Conservation (phyloP, 2,888 invertebrate genomes). For the Trissolcus brochymenae region DNA sequence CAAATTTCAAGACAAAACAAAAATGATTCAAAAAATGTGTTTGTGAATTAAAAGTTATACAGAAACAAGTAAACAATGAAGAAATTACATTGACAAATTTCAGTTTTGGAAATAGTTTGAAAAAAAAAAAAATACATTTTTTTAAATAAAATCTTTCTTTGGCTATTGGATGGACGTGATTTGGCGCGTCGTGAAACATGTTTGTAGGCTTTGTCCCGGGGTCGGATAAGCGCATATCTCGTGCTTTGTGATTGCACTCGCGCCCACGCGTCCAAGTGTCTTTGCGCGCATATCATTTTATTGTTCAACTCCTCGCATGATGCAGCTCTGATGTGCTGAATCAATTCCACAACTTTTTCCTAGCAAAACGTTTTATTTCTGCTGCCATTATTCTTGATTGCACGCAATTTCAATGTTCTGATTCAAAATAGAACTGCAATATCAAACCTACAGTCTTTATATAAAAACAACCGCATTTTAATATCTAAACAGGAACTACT, state of each 20-base stretch:
- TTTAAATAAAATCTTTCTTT: conserved; percentile 35
- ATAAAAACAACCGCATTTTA: too few relatives aligned
- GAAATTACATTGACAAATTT: background rate
- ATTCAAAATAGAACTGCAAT: too few relatives aligned
- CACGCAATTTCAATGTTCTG: too few relatives aligned
- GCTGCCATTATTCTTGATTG: too few relatives aligned
- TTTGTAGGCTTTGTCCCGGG: conserved; percentile 49
- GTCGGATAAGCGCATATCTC: conserved; percentile 45
- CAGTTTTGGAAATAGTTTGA: background rate
- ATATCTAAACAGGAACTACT: too few relatives aligned
- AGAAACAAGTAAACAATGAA: conserved; percentile 15
- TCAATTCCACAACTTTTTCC: too few relatives aligned
- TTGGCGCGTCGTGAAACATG: conserved; percentile 49
- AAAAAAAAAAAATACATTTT: conserved; percentile 7
- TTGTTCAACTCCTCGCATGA: background rate
- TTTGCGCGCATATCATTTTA: conserved; percentile 44
- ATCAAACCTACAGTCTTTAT: too few relatives aligned
- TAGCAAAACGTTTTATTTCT: too few relatives aligned
- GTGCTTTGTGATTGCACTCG: conserved; percentile 51
- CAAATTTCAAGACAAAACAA: too few relatives aligned
- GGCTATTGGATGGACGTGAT: conserved; percentile 43
- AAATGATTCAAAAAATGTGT: too few relatives aligned
- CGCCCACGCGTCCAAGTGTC: conserved; percentile 45
- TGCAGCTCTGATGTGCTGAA: too few relatives aligned
- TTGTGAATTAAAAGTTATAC: too few relatives aligned